Conservation (phyloP, 2,113 vertebrate genomes). For the Hyperopisus bebe region DNA sequence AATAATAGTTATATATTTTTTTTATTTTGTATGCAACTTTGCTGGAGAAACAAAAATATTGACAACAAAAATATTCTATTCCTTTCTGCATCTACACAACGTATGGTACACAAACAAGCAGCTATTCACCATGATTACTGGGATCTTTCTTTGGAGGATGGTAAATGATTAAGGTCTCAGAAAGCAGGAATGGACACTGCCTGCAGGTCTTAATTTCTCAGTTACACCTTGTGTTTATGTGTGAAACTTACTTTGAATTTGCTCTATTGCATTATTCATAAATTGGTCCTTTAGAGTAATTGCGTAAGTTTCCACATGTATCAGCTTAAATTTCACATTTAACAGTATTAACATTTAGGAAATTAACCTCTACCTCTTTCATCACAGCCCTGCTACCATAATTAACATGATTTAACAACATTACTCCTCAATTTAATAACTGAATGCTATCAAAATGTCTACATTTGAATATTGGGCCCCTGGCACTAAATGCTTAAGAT, state of each 20-base stretch:
- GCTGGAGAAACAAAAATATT: too few species aligned
- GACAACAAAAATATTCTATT: neutral
- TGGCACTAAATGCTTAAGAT: neutral
- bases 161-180: neutral
- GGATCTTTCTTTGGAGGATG: neutral
- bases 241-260: neutral
- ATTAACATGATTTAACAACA: neutral
- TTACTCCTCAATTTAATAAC: neutral
- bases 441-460: neutral
- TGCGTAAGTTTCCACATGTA: neutral
- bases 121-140: neutral
- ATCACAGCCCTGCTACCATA: neutral
- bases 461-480: neutral
- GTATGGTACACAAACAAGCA: neutral
- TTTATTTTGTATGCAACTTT: too few species aligned
- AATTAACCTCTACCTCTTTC: neutral
- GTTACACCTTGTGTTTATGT: neutral
- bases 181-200: neutral
- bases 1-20: neutral
- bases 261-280: neutral
- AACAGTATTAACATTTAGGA: neutral
- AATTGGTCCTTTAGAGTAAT: neutral
- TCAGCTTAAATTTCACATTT: neutral
- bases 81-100: neutral
- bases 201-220: neutral